Evolutionary conservation across 2,797 vertebrate species (phyloP), one percentile per base, ranked within the genome.

Genomic region (Hylomyscus alleni): DNA sequence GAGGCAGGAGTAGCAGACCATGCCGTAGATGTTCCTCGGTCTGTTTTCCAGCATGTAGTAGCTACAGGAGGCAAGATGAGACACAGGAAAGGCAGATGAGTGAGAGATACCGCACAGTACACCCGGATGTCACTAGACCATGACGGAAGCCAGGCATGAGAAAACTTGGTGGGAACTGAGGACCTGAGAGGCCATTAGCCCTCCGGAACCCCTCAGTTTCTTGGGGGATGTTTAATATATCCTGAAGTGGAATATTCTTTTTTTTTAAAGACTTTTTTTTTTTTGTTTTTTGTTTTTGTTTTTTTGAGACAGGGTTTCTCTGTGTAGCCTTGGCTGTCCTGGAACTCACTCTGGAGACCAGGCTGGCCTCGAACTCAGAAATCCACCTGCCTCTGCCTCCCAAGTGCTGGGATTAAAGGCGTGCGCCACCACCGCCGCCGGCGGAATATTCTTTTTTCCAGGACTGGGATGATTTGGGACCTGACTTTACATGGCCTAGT

Each of bases 1-100:
- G 97, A 99, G 99, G 98, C 99, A 99, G 0, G 99, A 99, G 97
- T 99, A 99, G 98, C 99, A 99, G 97, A 99, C 99, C 99, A 99
- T 99, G 91, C 99, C 99, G 0, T 99, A 99, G 96, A 99, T 99
- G 97, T 99, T 99, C 95, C 99, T 99, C 62, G 99, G 99, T 92
- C 99, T 98, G 98, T 99, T 99, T 95, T 99, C 99, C 98, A 99
- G 97, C 98, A 99, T 99, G 98, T 99, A 99, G 98, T 99, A 99
- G 97, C 99, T 99, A 96, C 26, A 93, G 95, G 4, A 77, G 84
- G 96, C 31, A 87, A 97, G 92, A 95, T 62, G 96, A 97, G 98
- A 97, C 58, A 98, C 40, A 95, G 91, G 58, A 96, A 97, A 95
- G 96, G 60, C 14, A 40, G 93, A 60, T 97, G 89, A 98, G 24